Conservation (phyloP, 2,888 invertebrate genomes). For the Tyria jacobaeae region DNA sequence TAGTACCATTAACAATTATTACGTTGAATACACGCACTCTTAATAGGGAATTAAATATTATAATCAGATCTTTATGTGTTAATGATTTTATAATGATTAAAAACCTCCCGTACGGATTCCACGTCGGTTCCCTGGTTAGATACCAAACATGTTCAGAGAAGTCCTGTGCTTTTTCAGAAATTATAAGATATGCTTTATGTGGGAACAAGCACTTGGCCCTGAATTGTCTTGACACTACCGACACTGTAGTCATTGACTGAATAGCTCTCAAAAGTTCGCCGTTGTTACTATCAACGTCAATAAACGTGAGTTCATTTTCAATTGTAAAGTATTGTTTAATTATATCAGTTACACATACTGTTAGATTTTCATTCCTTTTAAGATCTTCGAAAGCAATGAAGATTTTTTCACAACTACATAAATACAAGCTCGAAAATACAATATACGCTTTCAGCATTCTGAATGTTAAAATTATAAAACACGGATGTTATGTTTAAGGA, state of each 20-base stretch:
- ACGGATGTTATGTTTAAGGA: too few relatives aligned
- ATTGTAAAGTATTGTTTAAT: constrained; percentile 25
- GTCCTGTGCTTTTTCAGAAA: constrained; percentile 31
- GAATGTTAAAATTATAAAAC: not conserved
- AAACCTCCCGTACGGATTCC: constrained; percentile 60
- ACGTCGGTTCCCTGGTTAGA: constrained; percentile 50
- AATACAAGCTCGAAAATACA: not conserved
- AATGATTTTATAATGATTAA: constrained; percentile 53
- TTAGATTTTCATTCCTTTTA: not conserved
- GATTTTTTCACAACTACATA: not conserved
- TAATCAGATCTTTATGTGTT: too few relatives aligned
- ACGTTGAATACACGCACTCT: constrained; percentile 51
- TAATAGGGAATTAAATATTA: constrained; percentile 60
- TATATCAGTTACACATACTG: constrained; percentile 20
- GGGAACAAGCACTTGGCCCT: not conserved
- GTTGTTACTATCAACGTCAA: constrained; percentile 17
- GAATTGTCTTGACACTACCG: constrained; percentile 15
- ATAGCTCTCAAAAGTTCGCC: constrained; percentile 25
- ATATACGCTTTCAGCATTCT: not conserved
- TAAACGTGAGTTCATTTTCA: not conserved
- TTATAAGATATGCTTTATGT: constrained; percentile 53
- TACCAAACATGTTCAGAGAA: constrained; percentile 41
- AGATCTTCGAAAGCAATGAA: not conserved
- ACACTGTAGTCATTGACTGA: constrained; percentile 14
- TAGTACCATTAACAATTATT: constrained; percentile 54